Evolutionary conservation across 2,888 invertebrate genomes (phyloP).

Genomic region (Calameuta idolon): DNA sequence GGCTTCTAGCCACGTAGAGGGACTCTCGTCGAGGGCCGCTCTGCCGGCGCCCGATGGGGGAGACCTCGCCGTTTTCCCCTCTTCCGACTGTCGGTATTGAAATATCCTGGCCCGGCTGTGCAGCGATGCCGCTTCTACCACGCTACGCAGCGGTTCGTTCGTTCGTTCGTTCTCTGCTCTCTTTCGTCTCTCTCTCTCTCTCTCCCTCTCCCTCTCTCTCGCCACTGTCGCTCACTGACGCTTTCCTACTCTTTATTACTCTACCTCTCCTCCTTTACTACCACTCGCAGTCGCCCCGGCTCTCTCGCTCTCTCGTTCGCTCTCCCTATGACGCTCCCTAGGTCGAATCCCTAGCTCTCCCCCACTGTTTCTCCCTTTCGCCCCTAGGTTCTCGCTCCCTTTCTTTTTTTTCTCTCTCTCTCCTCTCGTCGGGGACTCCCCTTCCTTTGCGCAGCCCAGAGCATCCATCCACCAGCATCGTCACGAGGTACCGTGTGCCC

Average conservation of each 20-base stretch:
- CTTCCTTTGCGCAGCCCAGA: conserved; percentile 18
- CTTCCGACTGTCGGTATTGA: conserved; percentile 46
- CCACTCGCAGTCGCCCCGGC: conserved; percentile 20
- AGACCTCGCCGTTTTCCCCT: conserved; percentile 31
- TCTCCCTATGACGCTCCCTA: conserved; percentile 8
- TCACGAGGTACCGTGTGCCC: conserved; percentile 13
- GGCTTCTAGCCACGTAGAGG: conserved; percentile 7
- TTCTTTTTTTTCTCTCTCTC: conserved; percentile 16
- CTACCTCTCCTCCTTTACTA: no score
- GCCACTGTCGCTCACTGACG: background rate
- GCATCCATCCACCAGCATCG: conserved; percentile 13
- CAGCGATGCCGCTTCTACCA: conserved; percentile 56
- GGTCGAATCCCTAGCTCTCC: conserved; percentile 17
- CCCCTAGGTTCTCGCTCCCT: conserved; percentile 21
- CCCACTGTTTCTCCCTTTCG: conserved; percentile 15
- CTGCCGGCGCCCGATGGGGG: conserved; percentile 9
- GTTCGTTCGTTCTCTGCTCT: conserved; percentile 19
- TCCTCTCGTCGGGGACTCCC: conserved; percentile 18
- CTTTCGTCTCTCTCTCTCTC: conserved; percentile 16
- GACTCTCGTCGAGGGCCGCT: no score
- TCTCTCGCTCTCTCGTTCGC: conserved; percentile 15
- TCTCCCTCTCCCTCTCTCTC: conserved; percentile 22
- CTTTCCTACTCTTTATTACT: no score
- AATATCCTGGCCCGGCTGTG: conserved; percentile 57
- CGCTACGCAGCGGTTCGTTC: conserved; percentile 30